Base-by-base conservation (phyloP, 2,888 invertebrate species). In the Melolontha melolontha region DNA sequence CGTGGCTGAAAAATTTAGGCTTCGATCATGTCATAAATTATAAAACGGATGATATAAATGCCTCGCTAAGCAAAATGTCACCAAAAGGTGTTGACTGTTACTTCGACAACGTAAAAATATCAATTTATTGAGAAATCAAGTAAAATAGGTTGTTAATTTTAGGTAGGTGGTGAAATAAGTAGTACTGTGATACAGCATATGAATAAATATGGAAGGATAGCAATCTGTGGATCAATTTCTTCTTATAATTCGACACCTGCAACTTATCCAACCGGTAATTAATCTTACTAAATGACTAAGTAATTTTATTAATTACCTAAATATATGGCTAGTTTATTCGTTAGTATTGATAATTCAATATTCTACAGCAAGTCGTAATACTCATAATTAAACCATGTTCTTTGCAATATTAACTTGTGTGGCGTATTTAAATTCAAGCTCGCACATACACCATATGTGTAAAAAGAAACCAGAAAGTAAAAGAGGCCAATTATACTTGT, bases 11-110 rank as follows among this genome's bases (percentile, higher is more conserved):
- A 11, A 87, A 89, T 57, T 80, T 92, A 1, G 88, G 88, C 5
- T 92, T 92, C 76, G 90, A 93, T 78, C 80, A 84, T 71, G 90
- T 88, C n/a, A 90, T 89, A 70, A 93, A 93, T 82, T 93, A 93
- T 81, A 93, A 92, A 81, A 89, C 86, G 1, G 84, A 82, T 6
- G 79, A 89, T 75, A 74, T 90, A 50, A 79, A 79, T 0, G 76
- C 84, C 47, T 87, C 86, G 44, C 81, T 93, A n/a, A 86, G 86
- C 70, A 83, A 88, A 79, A 84, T 82, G 59, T 91, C 91, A 11
- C 91, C 92, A 0, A 49, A 52, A 55, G 73, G 73, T 11, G 62
- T 73, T n/a, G 73, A 73, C 34, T 71, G 70, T 57, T 73, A 71
- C 52, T 73, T 73, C 55, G 73, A 73, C 52, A 70, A 70, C 80